A percentile compares a stretch with the other conserved stretches of the same genome.
These are phyloP conservation scores for Uropetala carovei DNA, from an alignment of 2,888 invertebrate genomes.

Conservation along the genomic window DNA sequence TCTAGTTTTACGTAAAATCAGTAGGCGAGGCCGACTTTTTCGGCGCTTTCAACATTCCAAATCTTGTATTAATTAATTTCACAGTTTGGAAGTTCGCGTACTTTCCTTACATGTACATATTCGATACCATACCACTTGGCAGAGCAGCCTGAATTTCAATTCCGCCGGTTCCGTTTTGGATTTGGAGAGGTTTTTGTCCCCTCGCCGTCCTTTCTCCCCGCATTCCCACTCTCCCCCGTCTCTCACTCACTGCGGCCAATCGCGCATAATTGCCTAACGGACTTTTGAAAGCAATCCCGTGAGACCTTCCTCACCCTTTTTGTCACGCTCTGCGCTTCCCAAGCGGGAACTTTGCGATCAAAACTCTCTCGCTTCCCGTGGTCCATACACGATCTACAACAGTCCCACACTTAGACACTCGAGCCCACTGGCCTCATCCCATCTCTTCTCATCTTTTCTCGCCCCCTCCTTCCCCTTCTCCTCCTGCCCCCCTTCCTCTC, in stretches of 20 bases:
- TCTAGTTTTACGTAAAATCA: no score
- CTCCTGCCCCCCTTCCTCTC: background rate
- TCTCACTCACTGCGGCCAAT: conserved; percentile 40
- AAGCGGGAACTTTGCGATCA: conserved; percentile 9
- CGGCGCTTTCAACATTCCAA: background rate
- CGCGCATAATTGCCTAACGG: conserved; percentile 61
- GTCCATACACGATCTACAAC: background rate
- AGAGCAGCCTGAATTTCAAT: background rate
- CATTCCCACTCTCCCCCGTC: background rate
- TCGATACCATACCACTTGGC: conserved; percentile 3
- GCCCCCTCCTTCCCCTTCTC: background rate
- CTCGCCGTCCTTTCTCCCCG: background rate
- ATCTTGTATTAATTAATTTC: conserved; percentile 1
- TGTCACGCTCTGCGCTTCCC: conserved; percentile 45
- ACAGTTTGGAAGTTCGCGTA: background rate
- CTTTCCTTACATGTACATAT: background rate
- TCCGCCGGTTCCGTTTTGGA: background rate
- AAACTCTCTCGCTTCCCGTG: background rate
- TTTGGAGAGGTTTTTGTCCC: conserved; percentile 47
- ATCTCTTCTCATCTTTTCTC: background rate
- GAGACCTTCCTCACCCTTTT: conserved; percentile 54
- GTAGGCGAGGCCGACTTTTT: background rate
- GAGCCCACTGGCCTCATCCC: background rate
- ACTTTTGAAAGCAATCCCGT: conserved; percentile 50
- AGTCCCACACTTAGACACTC: no score